phyloP scores from a whole-genome alignment of 2,888 invertebrate species.

The Stenodema calcarata region DNA sequence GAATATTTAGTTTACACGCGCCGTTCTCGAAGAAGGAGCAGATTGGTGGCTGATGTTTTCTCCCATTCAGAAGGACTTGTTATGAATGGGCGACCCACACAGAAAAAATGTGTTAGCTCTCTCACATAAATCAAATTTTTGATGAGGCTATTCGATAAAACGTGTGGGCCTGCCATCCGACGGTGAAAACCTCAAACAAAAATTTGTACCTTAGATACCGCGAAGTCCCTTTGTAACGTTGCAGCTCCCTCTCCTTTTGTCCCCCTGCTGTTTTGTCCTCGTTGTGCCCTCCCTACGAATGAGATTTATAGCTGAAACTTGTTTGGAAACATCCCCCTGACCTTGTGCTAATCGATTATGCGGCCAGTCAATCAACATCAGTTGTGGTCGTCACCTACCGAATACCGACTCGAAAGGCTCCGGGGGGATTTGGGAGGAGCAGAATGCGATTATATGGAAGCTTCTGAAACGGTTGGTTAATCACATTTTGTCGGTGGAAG shows the following conservation, averaged over 20 bases:
- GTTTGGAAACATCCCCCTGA: constrained; percentile 31
- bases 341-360: constrained; percentile 15
- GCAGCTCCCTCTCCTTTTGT: not conserved
- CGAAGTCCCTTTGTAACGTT: not conserved
- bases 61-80: not conserved
- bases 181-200: not conserved
- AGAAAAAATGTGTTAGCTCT: not conserved
- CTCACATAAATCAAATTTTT: not conserved
- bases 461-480: too few species aligned
- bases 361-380: not conserved
- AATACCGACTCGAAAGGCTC: not conserved
- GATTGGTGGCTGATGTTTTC: too few species aligned
- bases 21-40: too few species aligned
- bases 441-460: not conserved
- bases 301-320: constrained; percentile 21
- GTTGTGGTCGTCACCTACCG: not conserved
- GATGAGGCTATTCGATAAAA: not conserved
- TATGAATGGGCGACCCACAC: not conserved
- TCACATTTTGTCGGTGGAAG: too few species aligned
- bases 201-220: constrained; percentile 4
- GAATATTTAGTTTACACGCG: too few species aligned
- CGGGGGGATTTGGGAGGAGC: not conserved
- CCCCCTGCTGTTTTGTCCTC: not conserved
- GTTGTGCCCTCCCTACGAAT: not conserved
- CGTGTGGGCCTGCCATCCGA: not conserved